These are phyloP conservation scores for Agonopterix subpropinquella DNA, from an alignment of 2,888 invertebrate species.

Conservation along the genomic window DNA sequence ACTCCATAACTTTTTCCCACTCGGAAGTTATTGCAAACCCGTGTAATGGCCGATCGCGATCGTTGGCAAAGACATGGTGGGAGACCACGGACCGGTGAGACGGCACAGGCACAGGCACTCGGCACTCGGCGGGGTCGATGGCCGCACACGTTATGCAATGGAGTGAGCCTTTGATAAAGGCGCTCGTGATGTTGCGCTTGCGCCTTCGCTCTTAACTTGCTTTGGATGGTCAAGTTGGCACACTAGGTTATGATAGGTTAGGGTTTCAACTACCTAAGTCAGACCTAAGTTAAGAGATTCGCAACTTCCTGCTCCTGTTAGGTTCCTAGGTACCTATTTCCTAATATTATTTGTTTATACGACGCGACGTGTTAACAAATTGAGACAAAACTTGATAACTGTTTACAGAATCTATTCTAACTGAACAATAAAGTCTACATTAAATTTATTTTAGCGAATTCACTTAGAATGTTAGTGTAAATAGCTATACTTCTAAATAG, in stretches of 20 bases:
- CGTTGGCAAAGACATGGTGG: slow-evolving; percentile 16
- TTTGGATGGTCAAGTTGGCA: not conserved
- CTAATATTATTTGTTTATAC: no score
- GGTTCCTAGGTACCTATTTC: no score
- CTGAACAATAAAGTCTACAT: no score
- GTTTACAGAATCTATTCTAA: no score
- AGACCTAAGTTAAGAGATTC: no score
- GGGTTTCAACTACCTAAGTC: slow-evolving; percentile 1
- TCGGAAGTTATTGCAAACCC: slow-evolving; percentile 26
- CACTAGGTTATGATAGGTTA: slow-evolving; percentile 10
- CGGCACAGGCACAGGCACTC: no score
- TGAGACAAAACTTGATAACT: no score
- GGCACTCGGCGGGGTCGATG: slow-evolving; percentile 18
- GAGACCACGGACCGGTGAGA: slow-evolving; percentile 17
- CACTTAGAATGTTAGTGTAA: no score
- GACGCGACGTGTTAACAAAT: no score
- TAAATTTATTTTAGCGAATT: no score
- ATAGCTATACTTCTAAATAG: no score
- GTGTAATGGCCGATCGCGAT: slow-evolving; percentile 11
- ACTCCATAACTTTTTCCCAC: slow-evolving; percentile 14
- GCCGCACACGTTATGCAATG: slow-evolving; percentile 40
- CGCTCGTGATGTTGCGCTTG: slow-evolving; percentile 20
- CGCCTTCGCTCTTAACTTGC: slow-evolving; percentile 11
- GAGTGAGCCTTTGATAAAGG: slow-evolving; percentile 24
- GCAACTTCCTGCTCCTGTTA: no score